Evolutionary conservation across 2,113 vertebrate genomes (phyloP), one percentile per base, ranked within the genome.

Genomic region (Gopherus evgoodei): DNA sequence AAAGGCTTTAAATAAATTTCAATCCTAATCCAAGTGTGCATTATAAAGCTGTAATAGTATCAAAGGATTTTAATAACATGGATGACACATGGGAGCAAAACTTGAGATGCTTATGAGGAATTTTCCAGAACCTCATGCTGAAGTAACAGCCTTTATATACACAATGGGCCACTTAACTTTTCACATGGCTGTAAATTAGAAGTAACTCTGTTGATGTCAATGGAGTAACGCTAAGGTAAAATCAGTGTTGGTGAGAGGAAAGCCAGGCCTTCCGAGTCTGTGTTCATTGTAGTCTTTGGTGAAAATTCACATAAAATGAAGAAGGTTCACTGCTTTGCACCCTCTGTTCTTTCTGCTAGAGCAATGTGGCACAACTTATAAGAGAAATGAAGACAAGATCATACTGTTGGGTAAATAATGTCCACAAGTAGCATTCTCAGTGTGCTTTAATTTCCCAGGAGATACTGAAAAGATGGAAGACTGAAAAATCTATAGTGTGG

Each of bases 401-500:
- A 22, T 19, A 25, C 59, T 3, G n/a, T 25, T 72, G 52, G 89
- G 42, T 54, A 89, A 21, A 7, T 47, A 8, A 42, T 21, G 14
- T 35, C 47, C n/a, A 44, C 81, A 38, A 93, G 78, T 44, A 25
- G 24, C 10, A 9, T 86, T 90, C 93, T 62, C 76, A 91, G 53
- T 35, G 52, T 91, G 89, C 81, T 88, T 4, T 72, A 94, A 82
- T 47, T 86, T 59, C 56, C 53, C 56, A 81, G 81, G 49, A 95
- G 83, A 38, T 0, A 6, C 79, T 84, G 76, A 35, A 38, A 86
- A 90, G 75, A 91, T 24, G 90, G 31, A 38, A 90, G 57, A 54
- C 62, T 90, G 69, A 88, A 94, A 91, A 93, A 90, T 92, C 81
- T 69, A 53, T 38, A 56, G 22, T 90, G n/a, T 56, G 72, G 65